phyloP scores from a whole-genome alignment of 2,888 invertebrate genomes.

The Plebejus argus region DNA sequence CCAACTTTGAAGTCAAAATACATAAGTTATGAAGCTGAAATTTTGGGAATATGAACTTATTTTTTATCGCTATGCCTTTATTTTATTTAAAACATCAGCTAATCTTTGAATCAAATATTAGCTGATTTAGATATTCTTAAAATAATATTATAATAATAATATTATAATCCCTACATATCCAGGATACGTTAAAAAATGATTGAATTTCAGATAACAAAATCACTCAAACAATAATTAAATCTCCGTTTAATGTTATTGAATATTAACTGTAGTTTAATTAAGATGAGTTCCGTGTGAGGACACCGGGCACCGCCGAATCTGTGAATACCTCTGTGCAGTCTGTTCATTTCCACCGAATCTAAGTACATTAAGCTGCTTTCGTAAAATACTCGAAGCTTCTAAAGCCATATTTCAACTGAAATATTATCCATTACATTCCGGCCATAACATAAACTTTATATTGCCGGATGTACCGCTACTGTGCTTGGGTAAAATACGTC shows the following conservation, averaged over 20 bases:
- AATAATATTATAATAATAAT: no score
- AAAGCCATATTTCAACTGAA: constrained; percentile 8
- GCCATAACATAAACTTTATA: constrained; percentile 11
- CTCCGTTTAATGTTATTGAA: not conserved
- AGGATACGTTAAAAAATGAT: not conserved
- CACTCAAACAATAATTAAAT: not conserved
- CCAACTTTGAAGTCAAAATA: no score
- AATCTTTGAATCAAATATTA: no score
- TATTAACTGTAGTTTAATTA: not conserved
- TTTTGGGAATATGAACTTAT: no score
- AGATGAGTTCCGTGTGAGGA: not conserved
- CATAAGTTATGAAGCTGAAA: no score
- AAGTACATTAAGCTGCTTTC: constrained; percentile 13
- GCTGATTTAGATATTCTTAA: no score
- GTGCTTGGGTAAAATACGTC: not conserved
- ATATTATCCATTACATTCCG: constrained; percentile 21
- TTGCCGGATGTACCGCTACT: constrained; percentile 14
- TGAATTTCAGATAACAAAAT: no score
- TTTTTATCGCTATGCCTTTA: no score
- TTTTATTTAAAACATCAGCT: no score
- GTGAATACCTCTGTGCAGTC: not conserved
- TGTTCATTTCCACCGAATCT: constrained; percentile 21
- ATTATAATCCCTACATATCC: no score
- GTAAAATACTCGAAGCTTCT: constrained; percentile 29
- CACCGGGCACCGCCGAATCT: not conserved